These are phyloP conservation scores for Nemoura dubitans DNA, from an alignment of 2,888 invertebrate genomes.

Conservation along the genomic window DNA sequence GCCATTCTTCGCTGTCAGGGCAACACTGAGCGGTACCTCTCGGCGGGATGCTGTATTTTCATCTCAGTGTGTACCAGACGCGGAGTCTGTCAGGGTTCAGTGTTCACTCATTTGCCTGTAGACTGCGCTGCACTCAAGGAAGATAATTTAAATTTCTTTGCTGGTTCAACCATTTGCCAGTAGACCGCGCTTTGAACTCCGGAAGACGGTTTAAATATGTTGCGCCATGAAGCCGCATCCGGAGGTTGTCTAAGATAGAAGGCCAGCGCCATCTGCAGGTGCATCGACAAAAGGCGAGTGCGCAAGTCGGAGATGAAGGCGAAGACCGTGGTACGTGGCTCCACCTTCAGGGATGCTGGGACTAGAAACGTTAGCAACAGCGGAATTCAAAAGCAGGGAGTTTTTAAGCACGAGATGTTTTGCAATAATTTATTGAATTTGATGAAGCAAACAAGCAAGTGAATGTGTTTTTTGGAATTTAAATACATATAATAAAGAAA, in stretches of 20 bases:
- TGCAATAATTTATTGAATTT: too few species aligned
- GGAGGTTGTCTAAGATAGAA: background rate
- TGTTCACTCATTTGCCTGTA: too few species aligned
- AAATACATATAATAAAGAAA: too few species aligned
- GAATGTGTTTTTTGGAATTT: too few species aligned
- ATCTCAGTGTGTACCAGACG: background rate
- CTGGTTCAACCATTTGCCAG: background rate
- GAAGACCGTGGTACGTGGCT: background rate
- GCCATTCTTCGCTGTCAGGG: too few species aligned
- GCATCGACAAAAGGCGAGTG: background rate
- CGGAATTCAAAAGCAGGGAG: too few species aligned
- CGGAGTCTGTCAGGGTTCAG: too few species aligned
- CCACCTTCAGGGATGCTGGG: slow-evolving; percentile 23
- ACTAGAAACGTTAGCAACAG: background rate
- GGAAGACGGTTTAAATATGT: background rate
- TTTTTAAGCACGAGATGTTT: too few species aligned
- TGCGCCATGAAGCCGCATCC: background rate
- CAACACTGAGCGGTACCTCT: background rate
- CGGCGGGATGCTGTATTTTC: background rate
- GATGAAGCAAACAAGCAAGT: too few species aligned
- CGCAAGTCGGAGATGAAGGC: background rate
- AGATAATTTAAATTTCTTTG: background rate
- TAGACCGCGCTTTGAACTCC: background rate
- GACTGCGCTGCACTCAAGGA: too few species aligned
- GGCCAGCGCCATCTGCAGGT: slow-evolving; percentile 21